phyloP scores from a whole-genome alignment of 1,140 invertebrate genomes.

The Philopotamus ludificatus region DNA sequence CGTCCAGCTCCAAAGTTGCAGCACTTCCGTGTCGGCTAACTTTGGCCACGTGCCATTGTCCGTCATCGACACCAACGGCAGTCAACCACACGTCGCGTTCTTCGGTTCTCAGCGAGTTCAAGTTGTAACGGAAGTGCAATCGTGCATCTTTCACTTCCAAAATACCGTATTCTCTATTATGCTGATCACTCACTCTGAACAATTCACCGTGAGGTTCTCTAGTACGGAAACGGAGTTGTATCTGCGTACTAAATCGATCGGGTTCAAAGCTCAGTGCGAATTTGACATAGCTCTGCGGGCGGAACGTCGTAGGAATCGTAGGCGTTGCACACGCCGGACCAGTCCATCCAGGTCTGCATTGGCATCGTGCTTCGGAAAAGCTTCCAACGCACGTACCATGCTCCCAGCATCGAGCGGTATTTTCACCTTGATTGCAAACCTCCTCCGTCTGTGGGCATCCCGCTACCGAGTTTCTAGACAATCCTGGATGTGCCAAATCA shows the following conservation, averaged over 20 bases:
- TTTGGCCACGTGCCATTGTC: slow-evolving; percentile 94
- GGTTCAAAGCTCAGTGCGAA: slow-evolving; percentile 94
- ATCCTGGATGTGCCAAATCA: slow-evolving; percentile 84
- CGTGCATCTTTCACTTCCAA: slow-evolving; percentile 91
- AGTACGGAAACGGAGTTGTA: slow-evolving; percentile 90
- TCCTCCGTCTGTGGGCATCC: slow-evolving; percentile 91
- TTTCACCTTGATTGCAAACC: slow-evolving; percentile 77
- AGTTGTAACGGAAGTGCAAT: slow-evolving; percentile 87
- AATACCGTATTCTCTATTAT: slow-evolving; percentile 92
- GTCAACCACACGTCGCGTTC: slow-evolving; percentile 89
- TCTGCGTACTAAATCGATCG: slow-evolving; percentile 86
- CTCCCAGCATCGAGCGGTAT: slow-evolving; percentile 81
- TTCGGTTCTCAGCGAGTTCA: slow-evolving; percentile 86
- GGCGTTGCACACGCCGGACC: slow-evolving; percentile 81
- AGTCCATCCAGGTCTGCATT: slow-evolving; percentile 89
- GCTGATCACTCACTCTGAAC: slow-evolving; percentile 89
- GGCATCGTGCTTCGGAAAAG: slow-evolving; percentile 83
- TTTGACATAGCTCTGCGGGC: slow-evolving; percentile 90
- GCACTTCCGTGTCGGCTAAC: slow-evolving; percentile 89
- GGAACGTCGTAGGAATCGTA: slow-evolving; percentile 86
- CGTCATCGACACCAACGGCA: slow-evolving; percentile 88
- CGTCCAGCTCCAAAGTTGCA: slow-evolving; percentile 90
- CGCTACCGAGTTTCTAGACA: slow-evolving; percentile 78
- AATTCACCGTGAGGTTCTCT: slow-evolving; percentile 89
- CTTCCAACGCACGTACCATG: slow-evolving; percentile 93